Percentiles rank a stretch among this genome's conserved stretches.
Conservation (phyloP, 2,888 invertebrate genomes). For the Limenitis camilla region DNA sequence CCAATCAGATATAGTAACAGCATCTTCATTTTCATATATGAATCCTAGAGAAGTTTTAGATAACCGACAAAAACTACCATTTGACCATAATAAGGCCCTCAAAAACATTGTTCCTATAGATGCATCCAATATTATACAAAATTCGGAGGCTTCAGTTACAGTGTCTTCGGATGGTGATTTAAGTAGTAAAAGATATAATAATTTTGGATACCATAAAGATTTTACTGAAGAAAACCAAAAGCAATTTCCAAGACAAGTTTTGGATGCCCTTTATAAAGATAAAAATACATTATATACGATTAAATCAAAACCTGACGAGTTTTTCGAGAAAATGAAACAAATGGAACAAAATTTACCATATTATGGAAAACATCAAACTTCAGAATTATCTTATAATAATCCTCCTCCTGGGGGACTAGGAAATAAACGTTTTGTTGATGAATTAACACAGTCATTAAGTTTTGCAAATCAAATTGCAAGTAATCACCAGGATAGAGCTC, state of each 20-base stretch:
- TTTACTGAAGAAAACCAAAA: conserved; percentile 45
- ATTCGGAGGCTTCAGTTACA: conserved; percentile 45
- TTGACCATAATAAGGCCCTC: conserved; percentile 66
- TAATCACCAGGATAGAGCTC: conserved; percentile 43
- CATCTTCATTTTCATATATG: conserved; percentile 47
- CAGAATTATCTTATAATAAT: conserved; percentile 40
- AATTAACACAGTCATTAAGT: conserved; percentile 36
- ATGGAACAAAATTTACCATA: conserved; percentile 39
- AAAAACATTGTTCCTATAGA: conserved; percentile 69
- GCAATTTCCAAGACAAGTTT: conserved; percentile 48
- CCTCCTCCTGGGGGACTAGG: conserved; percentile 31
- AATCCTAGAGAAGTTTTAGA: conserved; percentile 45
- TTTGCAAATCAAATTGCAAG: conserved; percentile 39
- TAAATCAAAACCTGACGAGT: conserved; percentile 53
- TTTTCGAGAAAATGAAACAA: conserved; percentile 41
- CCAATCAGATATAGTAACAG: conserved; percentile 53
- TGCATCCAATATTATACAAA: conserved; percentile 58
- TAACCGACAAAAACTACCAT: conserved; percentile 49
- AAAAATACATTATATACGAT: conserved; percentile 57
- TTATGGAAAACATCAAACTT: conserved; percentile 41
- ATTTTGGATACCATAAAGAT: conserved; percentile 47
- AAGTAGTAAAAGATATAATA: conserved; percentile 37
- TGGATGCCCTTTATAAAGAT: conserved; percentile 59
- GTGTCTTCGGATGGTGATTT: conserved; percentile 31
- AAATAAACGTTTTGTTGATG: conserved; percentile 38